Evolutionary conservation across 2,888 invertebrate genomes (phyloP).

Genomic region (Pterostichus niger): DNA sequence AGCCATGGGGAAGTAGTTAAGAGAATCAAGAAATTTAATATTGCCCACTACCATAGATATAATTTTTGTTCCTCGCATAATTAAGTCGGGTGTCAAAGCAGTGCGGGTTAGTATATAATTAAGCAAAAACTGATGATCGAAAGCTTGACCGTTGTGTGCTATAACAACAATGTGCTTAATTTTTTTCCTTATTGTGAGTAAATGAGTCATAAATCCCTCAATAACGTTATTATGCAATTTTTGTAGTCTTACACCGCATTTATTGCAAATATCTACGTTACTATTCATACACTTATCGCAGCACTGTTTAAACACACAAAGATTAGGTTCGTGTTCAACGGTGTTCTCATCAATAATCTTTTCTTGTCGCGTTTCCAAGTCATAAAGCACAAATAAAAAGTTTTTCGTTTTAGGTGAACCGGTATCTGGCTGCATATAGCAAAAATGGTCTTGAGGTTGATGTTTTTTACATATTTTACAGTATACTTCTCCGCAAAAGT

Average conservation of each 20-base stretch:
- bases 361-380: conserved; percentile 67
- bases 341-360: background rate
- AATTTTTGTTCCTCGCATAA: conserved; percentile 68
- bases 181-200: conserved; percentile 13
- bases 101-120: conserved; percentile 58
- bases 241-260: conserved; percentile 10
- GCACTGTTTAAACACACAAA: background rate
- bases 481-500: conserved; percentile 6
- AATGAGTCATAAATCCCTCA: conserved; percentile 48
- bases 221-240: conserved; percentile 4
- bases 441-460: background rate
- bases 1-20: conserved; percentile 71
- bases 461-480: conserved; percentile 38
- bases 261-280: background rate
- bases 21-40: conserved; percentile 69
- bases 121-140: conserved; percentile 67
- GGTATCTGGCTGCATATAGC: conserved; percentile 9
- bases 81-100: conserved; percentile 54
- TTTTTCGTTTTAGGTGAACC: conserved; percentile 33
- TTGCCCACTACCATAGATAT: conserved; percentile 64
- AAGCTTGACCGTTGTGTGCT: conserved; percentile 67
- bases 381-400: conserved; percentile 68
- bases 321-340: conserved; percentile 40
- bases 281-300: conserved; percentile 37
- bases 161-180: conserved; percentile 59